Base-by-base conservation (phyloP, 1,140 invertebrate species). In the Grapholita molesta region DNA sequence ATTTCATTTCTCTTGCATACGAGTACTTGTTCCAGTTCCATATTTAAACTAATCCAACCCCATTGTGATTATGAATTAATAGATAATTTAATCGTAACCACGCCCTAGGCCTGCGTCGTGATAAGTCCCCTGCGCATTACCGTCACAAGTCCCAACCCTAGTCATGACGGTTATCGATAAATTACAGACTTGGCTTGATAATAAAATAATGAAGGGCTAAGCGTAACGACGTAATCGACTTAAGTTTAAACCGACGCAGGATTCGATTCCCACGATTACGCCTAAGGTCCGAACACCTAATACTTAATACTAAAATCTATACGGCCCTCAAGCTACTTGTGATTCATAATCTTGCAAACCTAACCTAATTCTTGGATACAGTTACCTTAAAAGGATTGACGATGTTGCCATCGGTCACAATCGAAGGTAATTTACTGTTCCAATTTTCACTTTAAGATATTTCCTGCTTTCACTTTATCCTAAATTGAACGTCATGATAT, bases 101-200 rank as follows among this genome's bases (percentile, higher is more conserved):
- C 73, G 72, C 52, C 67, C 35, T 23, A 64, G 71, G 57, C 66
- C 71, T 55, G 52, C 76, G 73, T 83, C 80, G 77, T 79, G 78
- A 82, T 79, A 82, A 82, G 76, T 78, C 76, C 74, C 75, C 80
- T 79, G 76, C 68, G 72, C 73, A 85, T 81, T 81, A 80, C 76
- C 76, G 79, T 80, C 75, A 80, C 73, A 79, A 72, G 79, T 80
- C 75, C 79, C 73, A 79, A 72, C 8, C 70, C 70, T 70, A 67
- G 68, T 67, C 68, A 76, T 55, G 65, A 70, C 68, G 73, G 64
- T 66, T 67, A 30, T 61, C 28, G 24, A 24, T 74, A 82, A 85
- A 84, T 85, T 82, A 76, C 68, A 71, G 73, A 73, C 68, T 66
- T 42, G 57, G 35, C 42, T 69, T 38, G 70, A 80, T 77, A 83